A percentile compares a stretch with the other conserved stretches of the same genome.
phyloP scores from a whole-genome alignment of 2,113 vertebrate genomes.

The Ahaetulla prasina region DNA sequence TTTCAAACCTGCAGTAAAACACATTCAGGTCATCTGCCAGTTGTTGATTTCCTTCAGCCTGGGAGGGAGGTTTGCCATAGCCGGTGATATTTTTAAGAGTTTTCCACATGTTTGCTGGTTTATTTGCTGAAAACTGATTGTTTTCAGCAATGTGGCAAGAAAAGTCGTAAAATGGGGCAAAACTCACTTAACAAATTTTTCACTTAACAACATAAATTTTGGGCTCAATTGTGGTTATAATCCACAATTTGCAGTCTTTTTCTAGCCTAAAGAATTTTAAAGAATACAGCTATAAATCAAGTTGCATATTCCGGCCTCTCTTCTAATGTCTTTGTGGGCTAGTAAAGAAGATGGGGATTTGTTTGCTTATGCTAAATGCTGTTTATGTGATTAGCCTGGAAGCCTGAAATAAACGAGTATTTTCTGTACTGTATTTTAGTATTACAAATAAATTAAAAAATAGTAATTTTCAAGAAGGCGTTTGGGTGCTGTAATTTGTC shows the following conservation, averaged over 20 bases:
- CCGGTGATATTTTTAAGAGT: no score
- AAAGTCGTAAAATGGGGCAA: no score
- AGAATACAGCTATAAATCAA: background rate
- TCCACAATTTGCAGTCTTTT: background rate
- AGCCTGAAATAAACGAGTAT: background rate
- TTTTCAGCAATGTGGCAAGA: no score
- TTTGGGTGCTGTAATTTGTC: background rate
- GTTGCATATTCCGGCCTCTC: background rate
- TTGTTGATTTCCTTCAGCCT: no score
- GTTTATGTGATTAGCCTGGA: background rate
- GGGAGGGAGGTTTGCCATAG: no score
- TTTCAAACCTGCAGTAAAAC: no score
- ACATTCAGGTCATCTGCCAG: no score
- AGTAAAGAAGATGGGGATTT: background rate
- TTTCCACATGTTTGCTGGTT: no score
- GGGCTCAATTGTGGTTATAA: no score
- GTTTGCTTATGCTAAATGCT: background rate
- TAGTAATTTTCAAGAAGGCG: background rate
- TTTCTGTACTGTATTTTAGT: background rate
- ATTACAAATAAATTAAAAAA: background rate
- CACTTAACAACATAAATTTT: no score
- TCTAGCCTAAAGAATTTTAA: background rate
- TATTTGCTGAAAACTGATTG: no score
- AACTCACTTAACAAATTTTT: no score
- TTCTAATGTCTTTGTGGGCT: background rate